Base-by-base conservation (phyloP, 2,797 vertebrate genomes). In the Aselliscus stoliczkanus region DNA sequence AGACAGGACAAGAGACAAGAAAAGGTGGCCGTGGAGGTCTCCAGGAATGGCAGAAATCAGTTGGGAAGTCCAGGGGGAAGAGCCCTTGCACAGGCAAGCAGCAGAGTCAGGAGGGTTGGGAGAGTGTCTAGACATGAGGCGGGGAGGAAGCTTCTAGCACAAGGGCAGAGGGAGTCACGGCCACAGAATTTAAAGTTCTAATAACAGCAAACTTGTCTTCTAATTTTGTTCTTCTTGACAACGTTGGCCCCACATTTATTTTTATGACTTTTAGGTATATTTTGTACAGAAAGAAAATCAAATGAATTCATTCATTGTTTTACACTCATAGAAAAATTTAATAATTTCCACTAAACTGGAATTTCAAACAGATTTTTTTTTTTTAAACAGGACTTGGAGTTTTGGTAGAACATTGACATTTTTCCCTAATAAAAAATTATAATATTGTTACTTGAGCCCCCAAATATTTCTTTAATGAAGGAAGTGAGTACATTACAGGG, bases 381-480 rank as follows among this genome's bases (percentile, higher is more conserved):
- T 76, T 52, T 65, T 15, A 54, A 65, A 37, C 10, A 76, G 25
- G 25, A n/a, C 42, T 56, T 96, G n/a, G 37, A 76, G 42, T 81
- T 86, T 92, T 18, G 60, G 77, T 85, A 73, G 20, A 91, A 17
- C 47, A 64, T 15, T 69, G 77, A 75, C 34, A 23, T 77, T 77
- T 94, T 93, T 42, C n/a, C 62, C 70, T 72, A 86, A 88, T 64
- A 75, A 88, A 92, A 94, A 84, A 86, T 67, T 86, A 60, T 65
- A 76, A 20, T 95, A 65, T 56, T 84, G 50, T 92, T 95, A 39
- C 69, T 90, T 88, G 87, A 44, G 18, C 76, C 72, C 34, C 65
- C 84, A 93, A 76, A 67, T 72, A 81, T 34, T 84, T 96, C 69
- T 88, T 70, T 65, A 94, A 73, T 89, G 87, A 82, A 81, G 77